A percentile compares a stretch with the other conserved stretches of the same genome.
These are phyloP conservation scores for Acanthopagrus latus DNA, from an alignment of 2,797 vertebrate species.

Conservation along the genomic window DNA sequence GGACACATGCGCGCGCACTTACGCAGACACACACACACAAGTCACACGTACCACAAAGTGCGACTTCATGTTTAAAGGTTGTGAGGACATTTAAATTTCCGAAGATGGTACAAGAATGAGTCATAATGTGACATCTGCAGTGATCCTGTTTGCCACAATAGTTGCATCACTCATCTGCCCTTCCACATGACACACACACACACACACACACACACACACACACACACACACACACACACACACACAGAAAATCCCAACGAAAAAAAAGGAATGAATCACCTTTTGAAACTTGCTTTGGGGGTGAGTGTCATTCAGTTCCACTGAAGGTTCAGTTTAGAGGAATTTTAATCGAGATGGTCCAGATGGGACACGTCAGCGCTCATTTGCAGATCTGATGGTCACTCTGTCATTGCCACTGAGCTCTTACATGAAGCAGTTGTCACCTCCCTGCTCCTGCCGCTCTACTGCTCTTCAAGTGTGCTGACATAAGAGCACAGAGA, in stretches of 20 bases:
- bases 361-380: slow-evolving; percentile 46
- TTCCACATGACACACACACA: not conserved
- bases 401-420: slow-evolving; percentile 28
- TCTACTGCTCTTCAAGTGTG: not conserved
- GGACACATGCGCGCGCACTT: slow-evolving; percentile 6
- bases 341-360: slow-evolving; percentile 55
- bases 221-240: not conserved
- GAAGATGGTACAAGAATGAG: slow-evolving; percentile 24
- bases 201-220: not conserved
- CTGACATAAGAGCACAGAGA: slow-evolving; percentile 2
- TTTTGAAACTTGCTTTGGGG: slow-evolving; percentile 26
- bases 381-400: slow-evolving; percentile 14
- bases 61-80: slow-evolving; percentile 38
- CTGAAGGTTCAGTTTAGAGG: slow-evolving; percentile 14
- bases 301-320: slow-evolving; percentile 32
- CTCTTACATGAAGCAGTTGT: slow-evolving; percentile 6
- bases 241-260: not conserved
- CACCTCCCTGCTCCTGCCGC: not conserved
- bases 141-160: slow-evolving; percentile 27
- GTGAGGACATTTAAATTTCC: slow-evolving; percentile 12
- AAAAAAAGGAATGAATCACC: slow-evolving; percentile 48
- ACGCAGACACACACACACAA: not conserved
- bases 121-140: slow-evolving; percentile 43
- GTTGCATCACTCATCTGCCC: slow-evolving; percentile 4
- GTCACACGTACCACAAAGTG: slow-evolving; percentile 1